A percentile compares a stretch with the other conserved stretches of the same genome.
Conservation (phyloP, 2,888 invertebrate species). For the Lampropteryx suffumata region DNA sequence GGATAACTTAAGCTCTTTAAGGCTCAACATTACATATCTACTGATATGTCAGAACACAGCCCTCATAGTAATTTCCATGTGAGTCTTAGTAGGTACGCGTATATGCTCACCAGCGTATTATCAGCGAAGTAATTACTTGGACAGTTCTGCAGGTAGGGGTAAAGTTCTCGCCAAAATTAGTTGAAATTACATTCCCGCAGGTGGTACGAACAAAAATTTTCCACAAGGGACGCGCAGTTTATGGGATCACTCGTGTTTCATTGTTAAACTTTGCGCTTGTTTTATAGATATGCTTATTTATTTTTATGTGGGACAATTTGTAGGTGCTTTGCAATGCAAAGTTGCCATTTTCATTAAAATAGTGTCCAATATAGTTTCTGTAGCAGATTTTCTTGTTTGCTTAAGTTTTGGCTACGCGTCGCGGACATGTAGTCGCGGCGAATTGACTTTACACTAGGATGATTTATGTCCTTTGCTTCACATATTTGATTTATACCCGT, state of each 20-base stretch:
- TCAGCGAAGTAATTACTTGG: conserved; percentile 51
- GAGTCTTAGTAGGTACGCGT: conserved; percentile 31
- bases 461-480: too few relatives aligned
- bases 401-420: too few relatives aligned
- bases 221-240: conserved; percentile 29
- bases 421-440: too few relatives aligned
- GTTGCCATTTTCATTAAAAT: too few relatives aligned
- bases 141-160: conserved; percentile 41
- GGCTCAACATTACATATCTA: too few relatives aligned
- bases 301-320: conserved; percentile 15
- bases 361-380: too few relatives aligned
- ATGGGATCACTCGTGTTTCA: conserved; percentile 32
- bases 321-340: conserved; percentile 8
- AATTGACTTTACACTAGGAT: too few relatives aligned
- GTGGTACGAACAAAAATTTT: conserved; percentile 34
- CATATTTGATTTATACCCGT: too few relatives aligned
- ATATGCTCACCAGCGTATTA: conserved; percentile 28
- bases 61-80: conserved; percentile 7
- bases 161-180: conserved; percentile 46
- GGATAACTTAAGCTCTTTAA: too few relatives aligned
- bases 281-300: conserved; percentile 18
- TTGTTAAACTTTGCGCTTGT: conserved; percentile 33
- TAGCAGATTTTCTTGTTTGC: too few relatives aligned
- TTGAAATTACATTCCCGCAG: conserved; percentile 40
- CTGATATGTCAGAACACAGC: neutral